Evolutionary conservation across 2,888 invertebrate species (phyloP).

Genomic region (Alentia gelatinosa): DNA sequence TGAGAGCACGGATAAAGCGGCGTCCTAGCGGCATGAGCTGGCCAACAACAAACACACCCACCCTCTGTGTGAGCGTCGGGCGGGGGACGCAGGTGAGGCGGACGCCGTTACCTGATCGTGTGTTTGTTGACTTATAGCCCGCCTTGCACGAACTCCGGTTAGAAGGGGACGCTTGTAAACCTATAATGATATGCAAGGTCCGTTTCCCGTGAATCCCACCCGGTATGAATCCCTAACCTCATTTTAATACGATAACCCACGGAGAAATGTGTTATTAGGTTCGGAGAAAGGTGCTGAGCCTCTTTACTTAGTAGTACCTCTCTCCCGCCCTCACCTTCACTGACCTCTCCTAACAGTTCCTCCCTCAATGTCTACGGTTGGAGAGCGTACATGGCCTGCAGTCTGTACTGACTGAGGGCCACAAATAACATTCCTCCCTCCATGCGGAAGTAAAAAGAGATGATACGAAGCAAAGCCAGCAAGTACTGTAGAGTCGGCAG

Average conservation of each 20-base stretch:
- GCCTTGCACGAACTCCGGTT: background rate
- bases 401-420: background rate
- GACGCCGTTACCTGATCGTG: background rate
- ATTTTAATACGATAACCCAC: too few species aligned
- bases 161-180: background rate
- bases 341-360: too few species aligned
- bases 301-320: too few species aligned
- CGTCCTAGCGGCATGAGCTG: background rate
- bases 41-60: background rate
- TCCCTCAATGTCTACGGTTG: background rate
- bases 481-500: too few species aligned
- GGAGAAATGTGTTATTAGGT: too few species aligned
- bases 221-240: background rate
- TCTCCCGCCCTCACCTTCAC: too few species aligned
- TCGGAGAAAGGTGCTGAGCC: too few species aligned
- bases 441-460: background rate
- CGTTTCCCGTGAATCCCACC: background rate
- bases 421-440: background rate
- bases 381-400: background rate
- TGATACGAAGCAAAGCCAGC: background rate
- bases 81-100: background rate
- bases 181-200: background rate
- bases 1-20: background rate
- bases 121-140: background rate
- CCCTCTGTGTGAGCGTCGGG: too few species aligned